Conservation (phyloP, 2,888 invertebrate genomes). For the Odontomyia ornata region DNA sequence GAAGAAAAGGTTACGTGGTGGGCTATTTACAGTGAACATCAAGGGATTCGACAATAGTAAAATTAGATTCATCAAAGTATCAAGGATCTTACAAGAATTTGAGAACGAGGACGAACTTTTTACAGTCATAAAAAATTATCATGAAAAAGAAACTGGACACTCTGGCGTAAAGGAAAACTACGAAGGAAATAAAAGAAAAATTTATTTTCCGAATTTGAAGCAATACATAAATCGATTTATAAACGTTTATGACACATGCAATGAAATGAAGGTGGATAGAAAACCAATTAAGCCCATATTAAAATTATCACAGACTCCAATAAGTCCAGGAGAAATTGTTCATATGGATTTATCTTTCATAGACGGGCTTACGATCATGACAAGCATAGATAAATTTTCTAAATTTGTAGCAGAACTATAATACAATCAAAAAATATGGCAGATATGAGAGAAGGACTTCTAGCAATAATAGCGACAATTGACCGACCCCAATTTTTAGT, state of each 20-base stretch:
- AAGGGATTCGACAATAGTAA: background rate
- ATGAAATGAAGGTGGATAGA: conserved; percentile 29
- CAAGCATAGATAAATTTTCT: conserved; percentile 50
- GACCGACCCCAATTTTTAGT: conserved; percentile 30
- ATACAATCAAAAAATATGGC: conserved; percentile 46
- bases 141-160: background rate
- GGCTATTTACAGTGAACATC: too few relatives aligned
- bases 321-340: conserved; percentile 16
- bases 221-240: conserved; percentile 18
- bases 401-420: conserved; percentile 46
- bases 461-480: conserved; percentile 15
- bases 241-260: conserved; percentile 29
- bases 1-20: too few relatives aligned
- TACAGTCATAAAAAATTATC: too few relatives aligned
- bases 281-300: conserved; percentile 33
- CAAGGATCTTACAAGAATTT: background rate
- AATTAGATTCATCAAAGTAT: conserved; percentile 15
- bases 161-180: conserved; percentile 1
- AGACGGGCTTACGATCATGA: conserved; percentile 15
- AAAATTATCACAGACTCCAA: background rate
- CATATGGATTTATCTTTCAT: conserved; percentile 21
- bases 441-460: conserved; percentile 41
- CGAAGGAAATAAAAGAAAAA: conserved; percentile 19
- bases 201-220: conserved; percentile 16
- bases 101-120: background rate